phyloP scores from a whole-genome alignment of 2,888 invertebrate genomes.

The Phaedon cochleariae region DNA sequence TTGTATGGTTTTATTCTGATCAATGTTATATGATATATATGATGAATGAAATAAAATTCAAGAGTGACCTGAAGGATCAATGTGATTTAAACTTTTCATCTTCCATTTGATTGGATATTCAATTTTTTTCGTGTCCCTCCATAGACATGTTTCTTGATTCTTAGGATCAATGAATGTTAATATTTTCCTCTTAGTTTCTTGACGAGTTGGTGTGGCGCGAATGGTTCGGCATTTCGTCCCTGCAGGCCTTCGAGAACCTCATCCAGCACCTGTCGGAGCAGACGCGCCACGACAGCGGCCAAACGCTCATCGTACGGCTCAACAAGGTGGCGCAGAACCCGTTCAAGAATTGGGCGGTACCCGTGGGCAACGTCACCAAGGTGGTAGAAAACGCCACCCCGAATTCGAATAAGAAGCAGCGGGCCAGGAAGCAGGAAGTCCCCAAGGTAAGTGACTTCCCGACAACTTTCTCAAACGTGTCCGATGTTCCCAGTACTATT shows the following conservation, averaged over 20 bases:
- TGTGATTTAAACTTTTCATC: too few relatives aligned
- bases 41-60: too few relatives aligned
- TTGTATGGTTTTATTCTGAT: too few relatives aligned
- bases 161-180: too few relatives aligned
- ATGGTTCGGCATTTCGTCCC: conserved; percentile 80
- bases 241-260: conserved; percentile 83
- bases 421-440: conserved; percentile 27
- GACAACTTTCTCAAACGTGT: too few relatives aligned
- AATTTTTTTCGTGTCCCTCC: too few relatives aligned
- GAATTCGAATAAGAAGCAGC: conserved; percentile 8
- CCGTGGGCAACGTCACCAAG: conserved; percentile 23
- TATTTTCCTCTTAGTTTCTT: conserved; percentile 66
- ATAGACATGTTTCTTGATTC: too few relatives aligned
- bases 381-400: conserved; percentile 15
- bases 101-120: too few relatives aligned
- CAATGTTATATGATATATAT: too few relatives aligned
- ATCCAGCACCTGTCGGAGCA: conserved; percentile 82
- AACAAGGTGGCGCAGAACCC: conserved; percentile 76
- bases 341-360: conserved; percentile 71
- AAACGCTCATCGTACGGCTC: conserved; percentile 70
- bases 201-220: conserved; percentile 91
- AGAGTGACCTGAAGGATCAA: too few relatives aligned
- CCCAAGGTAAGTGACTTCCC: conserved; percentile 37
- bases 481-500: too few relatives aligned
- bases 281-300: conserved; percentile 73